A percentile compares a stretch with the other conserved stretches of the same genome.
These are phyloP conservation scores for Canis aureus DNA, from an alignment of 2,113 vertebrate species.

Conservation along the genomic window DNA sequence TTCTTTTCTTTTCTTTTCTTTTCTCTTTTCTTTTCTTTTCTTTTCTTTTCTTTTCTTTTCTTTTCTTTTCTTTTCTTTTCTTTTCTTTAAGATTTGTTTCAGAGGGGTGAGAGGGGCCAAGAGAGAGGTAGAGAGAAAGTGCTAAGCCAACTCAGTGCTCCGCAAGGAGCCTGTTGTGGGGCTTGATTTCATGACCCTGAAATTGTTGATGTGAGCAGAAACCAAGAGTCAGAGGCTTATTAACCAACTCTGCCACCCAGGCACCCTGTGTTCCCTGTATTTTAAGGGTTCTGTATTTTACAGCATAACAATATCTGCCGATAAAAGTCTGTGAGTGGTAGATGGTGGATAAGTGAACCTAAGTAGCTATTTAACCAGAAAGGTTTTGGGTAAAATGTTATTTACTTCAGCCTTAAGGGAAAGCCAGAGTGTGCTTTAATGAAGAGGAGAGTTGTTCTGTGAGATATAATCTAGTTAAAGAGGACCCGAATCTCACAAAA, in stretches of 20 bases:
- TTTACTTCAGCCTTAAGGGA: background rate
- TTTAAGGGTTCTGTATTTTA: slow-evolving; percentile 24
- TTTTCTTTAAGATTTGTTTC: background rate
- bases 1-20: background rate
- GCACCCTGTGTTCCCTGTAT: background rate
- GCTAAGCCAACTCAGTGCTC: background rate
- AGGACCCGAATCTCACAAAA: background rate
- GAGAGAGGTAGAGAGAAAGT: background rate
- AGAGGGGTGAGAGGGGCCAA: background rate
- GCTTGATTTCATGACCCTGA: background rate
- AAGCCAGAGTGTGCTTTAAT: background rate
- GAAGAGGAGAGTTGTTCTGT: background rate
- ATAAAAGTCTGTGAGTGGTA: background rate
- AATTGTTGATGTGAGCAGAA: background rate
- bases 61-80: background rate
- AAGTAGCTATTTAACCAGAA: background rate
- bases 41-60: background rate
- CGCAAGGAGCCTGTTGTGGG: background rate
- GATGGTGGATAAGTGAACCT: background rate
- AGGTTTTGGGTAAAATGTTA: background rate
- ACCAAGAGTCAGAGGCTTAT: background rate
- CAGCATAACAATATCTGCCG: background rate
- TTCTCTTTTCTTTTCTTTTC: too few species aligned
- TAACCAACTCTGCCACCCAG: background rate
- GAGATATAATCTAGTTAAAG: background rate